Conservation (phyloP, 2,113 vertebrate species). For the Desmodus rotundus region DNA sequence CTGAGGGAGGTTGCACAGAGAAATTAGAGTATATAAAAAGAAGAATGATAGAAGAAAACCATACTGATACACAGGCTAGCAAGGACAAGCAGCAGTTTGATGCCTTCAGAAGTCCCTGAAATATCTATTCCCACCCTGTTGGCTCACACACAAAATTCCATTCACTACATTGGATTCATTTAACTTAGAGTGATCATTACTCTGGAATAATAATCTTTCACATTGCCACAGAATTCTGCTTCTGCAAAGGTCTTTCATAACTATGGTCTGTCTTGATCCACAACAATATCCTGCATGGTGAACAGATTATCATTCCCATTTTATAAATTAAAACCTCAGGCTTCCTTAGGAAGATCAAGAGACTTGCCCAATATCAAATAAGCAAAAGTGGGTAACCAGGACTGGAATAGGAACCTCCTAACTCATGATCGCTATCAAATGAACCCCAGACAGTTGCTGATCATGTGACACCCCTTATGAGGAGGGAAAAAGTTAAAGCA, state of each 20-base stretch:
- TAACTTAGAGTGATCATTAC: neutral
- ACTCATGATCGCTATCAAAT: neutral
- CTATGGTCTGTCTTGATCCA: neutral
- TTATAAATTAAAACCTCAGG: neutral
- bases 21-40: neutral
- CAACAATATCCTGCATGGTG: neutral
- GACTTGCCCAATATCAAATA: neutral
- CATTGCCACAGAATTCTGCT: neutral
- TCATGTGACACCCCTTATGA: neutral
- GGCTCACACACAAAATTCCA: neutral
- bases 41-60: neutral
- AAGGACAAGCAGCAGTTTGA: neutral
- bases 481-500: neutral
- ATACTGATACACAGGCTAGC: neutral
- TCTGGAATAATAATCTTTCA: constrained; percentile 1
- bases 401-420: neutral
- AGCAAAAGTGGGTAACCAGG: neutral
- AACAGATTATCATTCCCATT: neutral
- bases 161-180: neutral
- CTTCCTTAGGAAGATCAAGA: neutral
- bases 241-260: neutral
- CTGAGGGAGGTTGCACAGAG: neutral
- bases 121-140: neutral
- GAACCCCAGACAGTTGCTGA: neutral
- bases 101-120: neutral